Conservation (phyloP, 2,797 vertebrate genomes). For the Luscinia luscinia region DNA sequence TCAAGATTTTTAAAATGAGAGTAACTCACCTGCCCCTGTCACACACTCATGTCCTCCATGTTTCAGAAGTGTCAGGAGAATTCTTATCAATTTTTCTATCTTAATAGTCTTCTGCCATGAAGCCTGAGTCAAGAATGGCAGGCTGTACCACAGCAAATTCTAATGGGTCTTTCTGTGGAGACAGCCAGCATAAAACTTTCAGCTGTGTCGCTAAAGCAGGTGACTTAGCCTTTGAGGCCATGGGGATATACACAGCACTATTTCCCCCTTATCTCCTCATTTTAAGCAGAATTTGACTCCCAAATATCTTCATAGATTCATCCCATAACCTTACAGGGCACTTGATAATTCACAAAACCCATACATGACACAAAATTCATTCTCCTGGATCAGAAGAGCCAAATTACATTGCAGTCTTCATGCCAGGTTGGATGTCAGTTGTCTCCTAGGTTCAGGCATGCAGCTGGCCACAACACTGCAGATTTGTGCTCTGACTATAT, state of each 20-base stretch:
- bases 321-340: neutral
- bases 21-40: slow-evolving; percentile 52
- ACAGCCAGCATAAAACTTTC: neutral
- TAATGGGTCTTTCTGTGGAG: slow-evolving; percentile 15
- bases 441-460: neutral
- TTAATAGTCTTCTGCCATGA: slow-evolving; percentile 28
- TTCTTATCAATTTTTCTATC: slow-evolving; percentile 43
- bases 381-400: neutral
- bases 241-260: neutral
- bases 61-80: slow-evolving; percentile 47
- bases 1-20: slow-evolving; percentile 51
- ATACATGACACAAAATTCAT: neutral
- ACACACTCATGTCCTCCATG: neutral
- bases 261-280: neutral
- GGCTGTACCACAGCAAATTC: neutral
- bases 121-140: slow-evolving; percentile 26
- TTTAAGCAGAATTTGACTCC: neutral
- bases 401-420: neutral
- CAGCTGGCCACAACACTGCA: neutral
- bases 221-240: slow-evolving; percentile 14
- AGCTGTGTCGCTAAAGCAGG: neutral
- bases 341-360: neutral
- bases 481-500: neutral
- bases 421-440: neutral
- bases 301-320: neutral